Percentiles rank a stretch among this genome's conserved stretches.
Evolutionary conservation across 2,888 invertebrate species (phyloP).

Genomic region (Lasioglossum pauxillum): DNA sequence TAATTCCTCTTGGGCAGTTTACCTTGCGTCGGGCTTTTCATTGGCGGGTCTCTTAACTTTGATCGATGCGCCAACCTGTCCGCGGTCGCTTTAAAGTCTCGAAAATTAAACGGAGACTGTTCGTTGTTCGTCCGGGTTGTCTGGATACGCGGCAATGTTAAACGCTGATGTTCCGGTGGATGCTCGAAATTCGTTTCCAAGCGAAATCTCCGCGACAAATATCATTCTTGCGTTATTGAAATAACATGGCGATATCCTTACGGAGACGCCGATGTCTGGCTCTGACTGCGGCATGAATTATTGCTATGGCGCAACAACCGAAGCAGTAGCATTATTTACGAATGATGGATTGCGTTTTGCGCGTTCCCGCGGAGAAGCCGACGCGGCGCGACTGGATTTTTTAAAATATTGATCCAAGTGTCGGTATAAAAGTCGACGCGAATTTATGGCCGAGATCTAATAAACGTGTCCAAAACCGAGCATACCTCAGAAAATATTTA

Average conservation of each 20-base stretch:
- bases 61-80: constrained; percentile 19
- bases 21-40: constrained; percentile 17
- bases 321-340: constrained; percentile 3
- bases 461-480: not conserved
- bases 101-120: constrained; percentile 1
- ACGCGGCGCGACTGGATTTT: not conserved
- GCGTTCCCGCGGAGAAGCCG: not conserved
- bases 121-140: not conserved
- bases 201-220: not conserved
- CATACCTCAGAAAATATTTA: constrained; percentile 11
- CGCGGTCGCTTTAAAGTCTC: constrained; percentile 4
- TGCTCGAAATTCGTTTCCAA: not conserved
- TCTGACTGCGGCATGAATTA: not conserved
- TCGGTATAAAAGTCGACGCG: constrained; percentile 2
- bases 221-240: not conserved
- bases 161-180: not conserved
- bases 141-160: not conserved
- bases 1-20: constrained; percentile 35
- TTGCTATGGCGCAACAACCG: constrained; percentile 1
- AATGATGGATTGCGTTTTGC: constrained; percentile 1
- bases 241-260: not conserved
- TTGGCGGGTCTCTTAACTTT: constrained; percentile 23
- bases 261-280: not conserved
- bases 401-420: constrained; percentile 1
- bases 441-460: not conserved